These are phyloP conservation scores for Prolemur simus DNA, from an alignment of 2,113 vertebrate species.

Conservation along the genomic window DNA sequence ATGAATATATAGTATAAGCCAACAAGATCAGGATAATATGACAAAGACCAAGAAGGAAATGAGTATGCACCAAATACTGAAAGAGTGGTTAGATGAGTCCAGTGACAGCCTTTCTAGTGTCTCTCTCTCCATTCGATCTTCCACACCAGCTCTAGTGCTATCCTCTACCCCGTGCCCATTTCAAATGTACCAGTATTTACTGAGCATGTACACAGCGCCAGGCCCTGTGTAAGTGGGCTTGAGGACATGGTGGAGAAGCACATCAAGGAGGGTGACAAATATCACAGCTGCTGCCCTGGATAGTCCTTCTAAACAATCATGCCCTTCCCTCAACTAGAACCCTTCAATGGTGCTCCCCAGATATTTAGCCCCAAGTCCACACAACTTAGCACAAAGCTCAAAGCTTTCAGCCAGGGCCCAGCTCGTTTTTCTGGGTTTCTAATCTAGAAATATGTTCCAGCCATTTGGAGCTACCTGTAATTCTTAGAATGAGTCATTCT, in stretches of 20 bases:
- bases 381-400: not conserved
- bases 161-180: not conserved
- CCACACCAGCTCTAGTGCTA: not conserved
- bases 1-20: not conserved
- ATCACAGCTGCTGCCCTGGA: not conserved
- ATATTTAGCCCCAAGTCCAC: not conserved
- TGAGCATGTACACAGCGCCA: accelerated
- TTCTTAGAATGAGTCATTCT: not conserved
- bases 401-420: not conserved
- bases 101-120: not conserved
- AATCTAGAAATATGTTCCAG: not conserved
- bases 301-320: not conserved
- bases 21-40: not conserved
- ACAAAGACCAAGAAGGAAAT: not conserved
- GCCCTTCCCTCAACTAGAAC: not conserved
- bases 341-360: not conserved
- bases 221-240: not conserved
- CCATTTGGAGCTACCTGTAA: not conserved
- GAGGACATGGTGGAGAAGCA: not conserved
- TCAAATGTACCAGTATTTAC: not conserved
- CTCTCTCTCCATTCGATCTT: not conserved
- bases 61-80: not conserved
- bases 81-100: not conserved
- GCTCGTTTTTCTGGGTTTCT: not conserved
- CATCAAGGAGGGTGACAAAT: not conserved